phyloP scores from a whole-genome alignment of 2,888 invertebrate species.

The Euplagia quadripunctaria region DNA sequence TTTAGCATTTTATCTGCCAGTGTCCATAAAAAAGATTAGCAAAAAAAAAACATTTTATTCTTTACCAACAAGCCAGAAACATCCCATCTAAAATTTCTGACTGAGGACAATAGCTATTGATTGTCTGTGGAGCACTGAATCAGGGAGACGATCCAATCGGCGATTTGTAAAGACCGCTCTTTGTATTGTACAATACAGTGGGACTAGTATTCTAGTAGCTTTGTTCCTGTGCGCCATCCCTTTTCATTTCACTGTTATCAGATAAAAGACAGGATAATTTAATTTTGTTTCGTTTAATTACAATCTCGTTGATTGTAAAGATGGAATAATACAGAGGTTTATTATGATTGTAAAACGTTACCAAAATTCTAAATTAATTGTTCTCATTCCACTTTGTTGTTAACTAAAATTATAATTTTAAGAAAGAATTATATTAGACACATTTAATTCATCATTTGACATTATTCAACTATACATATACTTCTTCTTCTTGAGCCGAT shows the following conservation, averaged over 20 bases:
- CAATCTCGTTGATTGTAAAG: neutral
- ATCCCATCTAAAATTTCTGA: constrained; percentile 12
- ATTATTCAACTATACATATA: too few relatives aligned
- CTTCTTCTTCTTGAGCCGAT: too few relatives aligned
- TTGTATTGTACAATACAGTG: constrained; percentile 6
- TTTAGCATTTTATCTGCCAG: neutral
- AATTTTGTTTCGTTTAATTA: neutral
- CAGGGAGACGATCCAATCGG: constrained; percentile 5
- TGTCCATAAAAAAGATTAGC: neutral
- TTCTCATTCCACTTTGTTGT: too few relatives aligned
- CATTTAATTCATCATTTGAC: too few relatives aligned
- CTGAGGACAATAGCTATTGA: constrained; percentile 28
- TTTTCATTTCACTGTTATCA: neutral
- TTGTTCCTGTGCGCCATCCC: neutral
- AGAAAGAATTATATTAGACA: too few relatives aligned
- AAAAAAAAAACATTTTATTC: neutral
- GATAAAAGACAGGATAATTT: neutral
- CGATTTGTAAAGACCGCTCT: constrained; percentile 12
- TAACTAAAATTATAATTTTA: too few relatives aligned
- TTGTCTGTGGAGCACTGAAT: constrained; percentile 13
- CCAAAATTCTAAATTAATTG: too few relatives aligned
- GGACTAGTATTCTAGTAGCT: neutral
- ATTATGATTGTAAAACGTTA: too few relatives aligned
- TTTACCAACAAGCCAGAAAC: neutral
- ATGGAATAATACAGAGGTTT: too few relatives aligned